These are phyloP conservation scores for Epizoanthus rinbou DNA, from an alignment of 92 coral and sea anemone species.

Conservation along the genomic window DNA sequence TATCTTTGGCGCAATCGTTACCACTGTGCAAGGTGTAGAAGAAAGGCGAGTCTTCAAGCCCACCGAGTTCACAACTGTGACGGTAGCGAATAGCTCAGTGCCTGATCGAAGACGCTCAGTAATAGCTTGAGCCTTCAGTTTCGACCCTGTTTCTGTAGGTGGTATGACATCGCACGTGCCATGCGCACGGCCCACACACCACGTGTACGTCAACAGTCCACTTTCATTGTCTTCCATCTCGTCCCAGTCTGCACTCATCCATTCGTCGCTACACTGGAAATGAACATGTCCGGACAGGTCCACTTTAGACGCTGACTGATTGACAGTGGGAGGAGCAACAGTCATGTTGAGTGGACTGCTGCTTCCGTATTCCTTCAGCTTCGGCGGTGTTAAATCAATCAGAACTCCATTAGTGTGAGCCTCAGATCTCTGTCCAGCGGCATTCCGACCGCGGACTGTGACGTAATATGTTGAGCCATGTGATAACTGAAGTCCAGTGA, in stretches of 20 bases:
- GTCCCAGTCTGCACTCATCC: conserved; percentile 78
- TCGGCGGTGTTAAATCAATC: conserved; percentile 79
- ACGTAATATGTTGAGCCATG: conserved; percentile 71
- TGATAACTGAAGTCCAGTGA: conserved; percentile 54
- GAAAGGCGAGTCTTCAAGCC: conserved; percentile 66
- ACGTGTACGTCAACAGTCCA: conserved; percentile 61
- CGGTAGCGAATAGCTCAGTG: conserved; percentile 67
- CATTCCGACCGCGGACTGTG: conserved; percentile 69
- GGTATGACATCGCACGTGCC: conserved; percentile 75
- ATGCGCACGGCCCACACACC: conserved; percentile 85
- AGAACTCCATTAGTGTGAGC: conserved; percentile 60
- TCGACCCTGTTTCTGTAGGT: conserved; percentile 42
- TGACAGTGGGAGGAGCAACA: conserved; percentile 17
- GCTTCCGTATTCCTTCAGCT: conserved; percentile 47
- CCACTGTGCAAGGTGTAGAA: conserved; percentile 56
- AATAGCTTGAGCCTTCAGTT: conserved; percentile 60
- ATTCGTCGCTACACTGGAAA: conserved; percentile 74
- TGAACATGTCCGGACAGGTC: conserved; percentile 31
- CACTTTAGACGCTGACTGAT: neutral
- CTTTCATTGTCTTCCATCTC: conserved; percentile 85
- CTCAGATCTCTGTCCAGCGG: conserved; percentile 63
- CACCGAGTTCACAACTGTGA: conserved; percentile 71
- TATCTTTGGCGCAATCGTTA: conserved; percentile 72
- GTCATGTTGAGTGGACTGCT: conserved; percentile 39
- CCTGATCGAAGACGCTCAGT: conserved; percentile 62